A percentile compares a stretch with the other conserved stretches of the same genome.
These are phyloP conservation scores for Champsocephalus esox DNA, from an alignment of 2,797 vertebrate genomes.

Conservation along the genomic window DNA sequence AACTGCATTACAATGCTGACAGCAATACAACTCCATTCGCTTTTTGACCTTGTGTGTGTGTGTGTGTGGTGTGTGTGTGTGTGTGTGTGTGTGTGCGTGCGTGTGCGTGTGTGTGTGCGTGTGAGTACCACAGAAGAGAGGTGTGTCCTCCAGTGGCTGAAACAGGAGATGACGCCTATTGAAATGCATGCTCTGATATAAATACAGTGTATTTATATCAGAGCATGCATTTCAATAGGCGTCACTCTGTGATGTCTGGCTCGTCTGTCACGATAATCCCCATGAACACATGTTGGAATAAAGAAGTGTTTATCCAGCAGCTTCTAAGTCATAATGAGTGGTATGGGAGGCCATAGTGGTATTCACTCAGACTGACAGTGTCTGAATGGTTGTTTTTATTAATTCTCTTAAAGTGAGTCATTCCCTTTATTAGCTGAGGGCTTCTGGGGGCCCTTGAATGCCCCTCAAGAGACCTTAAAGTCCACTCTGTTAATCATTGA, in stretches of 20 bases:
- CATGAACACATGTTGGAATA: not conserved
- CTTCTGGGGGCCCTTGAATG: not conserved
- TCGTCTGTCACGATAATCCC: conserved; percentile 33
- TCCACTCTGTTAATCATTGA: conserved; percentile 17
- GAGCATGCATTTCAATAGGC: too few relatives aligned
- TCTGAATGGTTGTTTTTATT: conserved; percentile 1
- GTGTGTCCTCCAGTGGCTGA: conserved; percentile 22
- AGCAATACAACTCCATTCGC: not conserved
- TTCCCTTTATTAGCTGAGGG: not conserved
- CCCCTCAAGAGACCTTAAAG: not conserved
- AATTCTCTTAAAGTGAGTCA: not conserved
- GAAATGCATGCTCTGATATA: not conserved
- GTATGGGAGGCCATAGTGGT: rapidly evolving
- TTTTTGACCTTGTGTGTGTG: not conserved
- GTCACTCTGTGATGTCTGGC: conserved; percentile 7
- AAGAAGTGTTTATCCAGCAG: not conserved
- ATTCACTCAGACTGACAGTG: not conserved
- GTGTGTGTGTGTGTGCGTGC: too few relatives aligned
- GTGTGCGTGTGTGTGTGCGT: not conserved
- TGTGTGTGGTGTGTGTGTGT: too few relatives aligned
- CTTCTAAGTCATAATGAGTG: not conserved
- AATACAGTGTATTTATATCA: too few relatives aligned
- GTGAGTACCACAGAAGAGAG: not conserved
- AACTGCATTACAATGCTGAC: not conserved
- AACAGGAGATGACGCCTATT: not conserved